phyloP scores from a whole-genome alignment of 2,888 invertebrate genomes.

The Chesias legatella region DNA sequence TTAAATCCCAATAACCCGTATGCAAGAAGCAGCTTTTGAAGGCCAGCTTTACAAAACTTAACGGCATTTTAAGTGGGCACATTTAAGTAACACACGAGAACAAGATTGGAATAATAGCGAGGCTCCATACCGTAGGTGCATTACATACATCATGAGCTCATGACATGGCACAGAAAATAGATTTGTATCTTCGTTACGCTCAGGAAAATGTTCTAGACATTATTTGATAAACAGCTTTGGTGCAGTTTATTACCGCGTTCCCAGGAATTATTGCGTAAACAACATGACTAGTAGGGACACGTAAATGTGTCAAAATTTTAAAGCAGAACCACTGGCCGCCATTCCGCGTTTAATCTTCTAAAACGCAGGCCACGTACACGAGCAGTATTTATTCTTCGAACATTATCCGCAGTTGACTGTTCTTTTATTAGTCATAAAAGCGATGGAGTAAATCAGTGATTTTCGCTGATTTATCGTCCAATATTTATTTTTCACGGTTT shows the following conservation, averaged over 20 bases:
- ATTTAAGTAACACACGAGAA: conserved; percentile 34
- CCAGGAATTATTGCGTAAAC: conserved; percentile 39
- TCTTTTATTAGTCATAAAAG: conserved; percentile 77
- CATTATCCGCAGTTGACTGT: conserved; percentile 69
- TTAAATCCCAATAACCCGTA: conserved; percentile 32
- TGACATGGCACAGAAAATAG: conserved; percentile 25
- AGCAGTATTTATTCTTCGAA: conserved; percentile 65
- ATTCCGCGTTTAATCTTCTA: conserved; percentile 52
- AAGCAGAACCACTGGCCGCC: conserved; percentile 51
- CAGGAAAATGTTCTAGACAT: conserved; percentile 16
- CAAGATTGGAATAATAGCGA: conserved; percentile 31
- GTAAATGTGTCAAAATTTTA: conserved; percentile 54
- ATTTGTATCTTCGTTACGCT: conserved; percentile 22
- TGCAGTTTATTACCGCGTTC: conserved; percentile 45
- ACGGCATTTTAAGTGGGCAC: conserved; percentile 40
- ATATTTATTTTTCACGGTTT: conserved; percentile 76
- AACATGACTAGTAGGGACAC: conserved; percentile 30
- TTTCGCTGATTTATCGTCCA: conserved; percentile 71
- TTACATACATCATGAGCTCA: conserved; percentile 23
- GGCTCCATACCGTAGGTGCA: conserved; percentile 17
- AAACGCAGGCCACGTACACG: conserved; percentile 57
- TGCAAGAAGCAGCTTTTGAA: conserved; percentile 31
- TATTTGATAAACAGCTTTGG: conserved; percentile 19
- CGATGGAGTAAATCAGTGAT: conserved; percentile 62
- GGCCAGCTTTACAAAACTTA: conserved; percentile 40